These are phyloP conservation scores for Ichneumoninae sp. DNA, from an alignment of 2,888 invertebrate genomes.

Conservation along the genomic window DNA sequence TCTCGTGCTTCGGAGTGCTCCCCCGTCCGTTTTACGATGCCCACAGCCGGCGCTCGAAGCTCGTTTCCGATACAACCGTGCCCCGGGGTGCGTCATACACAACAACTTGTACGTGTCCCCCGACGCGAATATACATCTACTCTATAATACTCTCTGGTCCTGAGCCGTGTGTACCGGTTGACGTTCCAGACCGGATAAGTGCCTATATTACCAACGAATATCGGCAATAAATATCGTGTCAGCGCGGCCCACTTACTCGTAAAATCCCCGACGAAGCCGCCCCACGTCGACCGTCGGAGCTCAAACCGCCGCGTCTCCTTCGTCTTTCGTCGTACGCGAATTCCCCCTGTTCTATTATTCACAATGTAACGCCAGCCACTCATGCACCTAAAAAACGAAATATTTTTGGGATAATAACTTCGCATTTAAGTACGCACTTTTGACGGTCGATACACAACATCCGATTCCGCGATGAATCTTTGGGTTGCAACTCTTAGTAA, in stretches of 20 bases:
- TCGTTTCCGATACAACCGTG: conserved; percentile 47
- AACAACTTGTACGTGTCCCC: conserved; percentile 20
- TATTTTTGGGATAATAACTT: conserved; percentile 53
- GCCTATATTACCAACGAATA: conserved; percentile 75
- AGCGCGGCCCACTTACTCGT: conserved; percentile 77
- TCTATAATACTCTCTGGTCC: conserved; percentile 42
- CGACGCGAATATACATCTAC: conserved; percentile 45
- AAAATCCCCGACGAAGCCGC: conserved; percentile 69
- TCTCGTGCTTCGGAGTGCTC: conserved; percentile 29
- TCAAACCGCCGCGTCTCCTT: conserved; percentile 14
- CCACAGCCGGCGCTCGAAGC: conserved; percentile 28
- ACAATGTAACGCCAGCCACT: conserved; percentile 65
- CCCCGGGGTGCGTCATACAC: conserved; percentile 46
- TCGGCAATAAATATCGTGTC: conserved; percentile 78
- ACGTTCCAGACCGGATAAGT: conserved; percentile 71
- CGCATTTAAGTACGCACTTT: conserved; percentile 55
- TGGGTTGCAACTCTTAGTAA: not conserved
- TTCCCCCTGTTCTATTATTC: conserved; percentile 55
- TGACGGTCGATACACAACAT: conserved; percentile 29
- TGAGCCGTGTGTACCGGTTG: conserved; percentile 45
- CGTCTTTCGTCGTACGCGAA: conserved; percentile 26
- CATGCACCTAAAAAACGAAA: conserved; percentile 32
- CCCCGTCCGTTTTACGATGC: conserved; percentile 56
- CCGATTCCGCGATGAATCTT: conserved; percentile 22
- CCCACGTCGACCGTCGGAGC: conserved; percentile 26